Percentiles rank a stretch among this genome's conserved stretches.
These are phyloP conservation scores for Pristiophorus japonicus DNA, from an alignment of 2,113 vertebrate genomes.

Conservation along the genomic window DNA sequence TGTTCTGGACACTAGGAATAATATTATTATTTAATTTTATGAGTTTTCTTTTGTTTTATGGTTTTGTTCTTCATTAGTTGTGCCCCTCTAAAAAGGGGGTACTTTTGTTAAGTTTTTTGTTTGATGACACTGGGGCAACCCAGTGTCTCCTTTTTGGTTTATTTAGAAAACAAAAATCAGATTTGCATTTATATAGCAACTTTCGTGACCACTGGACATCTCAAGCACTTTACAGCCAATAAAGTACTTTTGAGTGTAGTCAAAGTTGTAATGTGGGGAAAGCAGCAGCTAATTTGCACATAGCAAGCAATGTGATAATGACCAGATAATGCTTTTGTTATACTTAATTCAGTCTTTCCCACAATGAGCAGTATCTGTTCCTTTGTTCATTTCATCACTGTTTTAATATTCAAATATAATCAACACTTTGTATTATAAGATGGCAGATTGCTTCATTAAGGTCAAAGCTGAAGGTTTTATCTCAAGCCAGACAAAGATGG, in stretches of 20 bases:
- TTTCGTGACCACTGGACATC: too few species aligned
- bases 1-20: neutral
- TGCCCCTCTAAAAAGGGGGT: neutral
- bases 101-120: neutral
- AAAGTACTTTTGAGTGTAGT: too few species aligned
- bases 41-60: neutral
- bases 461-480: neutral
- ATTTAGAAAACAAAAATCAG: too few species aligned
- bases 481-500: neutral
- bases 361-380: neutral
- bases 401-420: neutral
- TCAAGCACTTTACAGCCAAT: too few species aligned
- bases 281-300: too few species aligned
- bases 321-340: too few species aligned
- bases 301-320: too few species aligned
- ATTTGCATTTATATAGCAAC: too few species aligned
- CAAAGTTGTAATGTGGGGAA: too few species aligned
- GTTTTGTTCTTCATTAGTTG: neutral
- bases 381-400: neutral
- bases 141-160: neutral
- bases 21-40: too few species aligned
- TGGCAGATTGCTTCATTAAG: neutral
- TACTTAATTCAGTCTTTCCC: neutral
- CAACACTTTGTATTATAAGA: neutral
- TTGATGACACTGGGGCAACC: neutral